Base-by-base conservation (phyloP, 2,888 invertebrate species). In the Flabesymbios commensalis region DNA sequence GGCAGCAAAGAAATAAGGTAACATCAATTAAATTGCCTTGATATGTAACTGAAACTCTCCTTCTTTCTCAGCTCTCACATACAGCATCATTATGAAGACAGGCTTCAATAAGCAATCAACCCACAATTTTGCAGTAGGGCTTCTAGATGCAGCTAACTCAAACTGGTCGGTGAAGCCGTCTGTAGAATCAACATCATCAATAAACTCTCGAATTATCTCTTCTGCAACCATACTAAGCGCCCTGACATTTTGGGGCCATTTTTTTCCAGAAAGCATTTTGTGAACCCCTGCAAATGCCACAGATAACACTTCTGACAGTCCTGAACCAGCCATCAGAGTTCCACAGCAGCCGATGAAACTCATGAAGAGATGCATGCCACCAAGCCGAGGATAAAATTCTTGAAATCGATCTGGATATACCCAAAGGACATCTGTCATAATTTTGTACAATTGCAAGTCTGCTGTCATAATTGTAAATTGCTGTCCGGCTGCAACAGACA, bases 321-420 rank as follows among this genome's bases (percentile, higher is more conserved):
- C 72, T 62, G 57, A 66, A 3, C 60, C 48, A 22, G 63, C 61
- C 71, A 72, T 66, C 32, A 73, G 47, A 2, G 56, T 54, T 19
- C 71, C 65, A 19, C 69, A 47, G 43, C 48, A 63, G 0, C 68
- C 72, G 55, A 68, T 52, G 51, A 67, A 73, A 41, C 73, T 72
- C 68, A 72, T 70, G 7, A 71, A 53, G 28, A 59, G 17, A 43
- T 73, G 70, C 71, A 73, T 73, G 1, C 72, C 73, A 17, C 70
- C 70, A 5, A 62, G 52, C 39, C 69, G 43, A 28, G 61, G 60
- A 31, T 45, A 24, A 41, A 69, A 64, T 10, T 61, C 45, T 19
- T 0, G 2, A 56, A 71, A 70, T 41, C 22, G 22, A 0, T 67
- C 53, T 32, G 57, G 66, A 52, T 72, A 60, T 2, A 55, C 63